Conservation (phyloP, 2,888 invertebrate genomes). For the Nemotelus pantherinus region DNA sequence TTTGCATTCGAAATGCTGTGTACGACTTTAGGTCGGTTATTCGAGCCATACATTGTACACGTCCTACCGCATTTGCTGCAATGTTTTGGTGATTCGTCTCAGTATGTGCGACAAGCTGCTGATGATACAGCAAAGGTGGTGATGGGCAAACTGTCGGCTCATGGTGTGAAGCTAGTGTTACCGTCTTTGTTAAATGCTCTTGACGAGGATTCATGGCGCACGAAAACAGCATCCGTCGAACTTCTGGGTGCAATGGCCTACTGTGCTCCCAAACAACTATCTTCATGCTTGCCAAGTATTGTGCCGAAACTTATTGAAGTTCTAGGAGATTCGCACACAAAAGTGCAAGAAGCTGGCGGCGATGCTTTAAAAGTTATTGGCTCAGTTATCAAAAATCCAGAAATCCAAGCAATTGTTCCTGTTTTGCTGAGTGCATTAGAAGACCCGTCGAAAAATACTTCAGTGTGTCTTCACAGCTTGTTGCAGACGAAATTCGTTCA, state of each 20-base stretch:
- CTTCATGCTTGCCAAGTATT: constrained; percentile 96
- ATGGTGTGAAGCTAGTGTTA: constrained; percentile 96
- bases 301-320: constrained; percentile 98
- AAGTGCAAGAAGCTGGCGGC: constrained; percentile 96
- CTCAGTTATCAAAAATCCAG: constrained; percentile 97
- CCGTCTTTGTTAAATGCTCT: constrained; percentile 92
- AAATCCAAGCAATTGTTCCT: constrained; percentile 94
- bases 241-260: constrained; percentile 97
- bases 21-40: constrained; percentile 86
- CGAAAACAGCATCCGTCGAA: constrained; percentile 96
- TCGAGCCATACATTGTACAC: constrained; percentile 99
- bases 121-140: constrained; percentile 97
- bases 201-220: constrained; percentile 98
- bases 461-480: constrained; percentile 89
- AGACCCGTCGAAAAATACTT: constrained; percentile 96
- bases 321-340: constrained; percentile 95
- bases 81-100: constrained; percentile 95
- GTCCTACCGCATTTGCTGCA: constrained; percentile 93
- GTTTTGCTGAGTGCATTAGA: constrained; percentile 89
- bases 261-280: constrained; percentile 98
- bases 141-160: constrained; percentile 93
- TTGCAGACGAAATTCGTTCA: constrained; percentile 98
- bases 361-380: constrained; percentile 96
- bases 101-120: constrained; percentile 94
- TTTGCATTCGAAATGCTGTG: constrained; percentile 98